Evolutionary conservation across 2,797 vertebrate genomes (phyloP).

Genomic region (Monodelphis domestica): DNA sequence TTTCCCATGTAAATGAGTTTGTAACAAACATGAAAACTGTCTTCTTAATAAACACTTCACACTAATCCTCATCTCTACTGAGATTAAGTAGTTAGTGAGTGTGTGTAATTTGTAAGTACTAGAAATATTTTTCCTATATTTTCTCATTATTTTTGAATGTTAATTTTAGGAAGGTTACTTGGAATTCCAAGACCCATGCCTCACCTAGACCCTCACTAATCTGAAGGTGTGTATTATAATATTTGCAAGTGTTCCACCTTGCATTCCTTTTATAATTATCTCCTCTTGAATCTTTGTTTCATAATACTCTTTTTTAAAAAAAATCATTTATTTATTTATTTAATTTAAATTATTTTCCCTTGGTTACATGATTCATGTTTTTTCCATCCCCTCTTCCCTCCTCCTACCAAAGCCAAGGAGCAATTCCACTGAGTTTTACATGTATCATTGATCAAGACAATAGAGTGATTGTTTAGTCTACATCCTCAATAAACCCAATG

Average conservation of each 20-base stretch:
- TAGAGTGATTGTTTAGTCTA: no score
- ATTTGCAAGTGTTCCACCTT: neutral
- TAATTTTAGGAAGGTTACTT: constrained; percentile 32
- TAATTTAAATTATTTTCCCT: no score
- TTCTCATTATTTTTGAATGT: constrained; percentile 45
- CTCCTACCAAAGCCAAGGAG: no score
- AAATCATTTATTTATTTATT: no score
- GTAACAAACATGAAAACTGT: constrained; percentile 12
- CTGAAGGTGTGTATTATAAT: neutral
- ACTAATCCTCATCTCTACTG: constrained; percentile 47
- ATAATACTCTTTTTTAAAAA: no score
- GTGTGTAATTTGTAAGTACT: constrained; percentile 52
- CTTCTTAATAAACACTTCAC: constrained; percentile 32
- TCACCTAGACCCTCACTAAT: neutral
- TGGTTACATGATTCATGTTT: no score
- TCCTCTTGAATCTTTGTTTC: neutral
- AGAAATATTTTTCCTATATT: constrained; percentile 58
- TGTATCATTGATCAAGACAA: no score
- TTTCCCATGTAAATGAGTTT: constrained; percentile 51
- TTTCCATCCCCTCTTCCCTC: no score
- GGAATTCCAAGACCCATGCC: constrained; percentile 36
- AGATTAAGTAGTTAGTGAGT: constrained; percentile 43
- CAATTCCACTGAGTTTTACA: no score
- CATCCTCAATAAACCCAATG: no score
- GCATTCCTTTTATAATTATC: neutral